Base-by-base conservation (phyloP, 2,113 vertebrate genomes). In the Ptychochromis oligacanthus region DNA sequence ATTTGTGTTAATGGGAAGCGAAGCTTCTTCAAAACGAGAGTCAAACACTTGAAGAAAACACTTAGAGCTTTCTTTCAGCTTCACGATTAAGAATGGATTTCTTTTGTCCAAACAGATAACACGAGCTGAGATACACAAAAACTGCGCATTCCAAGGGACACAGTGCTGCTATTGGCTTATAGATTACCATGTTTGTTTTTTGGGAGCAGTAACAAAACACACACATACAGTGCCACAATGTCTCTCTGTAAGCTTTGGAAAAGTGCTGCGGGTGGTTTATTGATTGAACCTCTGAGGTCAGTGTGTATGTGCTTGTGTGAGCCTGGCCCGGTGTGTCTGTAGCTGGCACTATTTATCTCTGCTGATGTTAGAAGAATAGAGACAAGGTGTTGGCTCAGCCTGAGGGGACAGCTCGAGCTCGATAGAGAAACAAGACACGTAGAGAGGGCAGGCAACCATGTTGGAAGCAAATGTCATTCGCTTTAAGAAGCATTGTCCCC, bases 391-490 rank as follows among this genome's bases (percentile, higher is more conserved):
- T 82, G 76, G 79, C 75, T 67, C 59, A 14, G 83, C 89, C 89
- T 80, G 72, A 85, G 80, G 89, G 80, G 67, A 87, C 36, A 38
- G 80, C 75, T 83, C 58, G 0, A 61, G 85, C 82, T 82, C 56
- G 8, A 88, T 65, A 55, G 49, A 79, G 79, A 91, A 84, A 84
- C 81, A 77, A 77, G 77, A 87, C 79, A 80, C 61, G 62, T 67
- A 80, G 86, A 43, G 81, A 57, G 79, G 86, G 64, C 55, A 61
- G 56, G 77, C 58, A 18, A 31, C 78, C 79, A 76, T 81, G 87
- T 91, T 89, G 81, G 77, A 89, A 82, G 89, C 77, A 89, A 93
- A 92, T 91, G 88, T 85, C 90, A 90, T 24, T 57, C 4, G 40
- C 72, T 88, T 85, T 83, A 72, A 92, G 85, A 87, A 76, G 79